These are phyloP conservation scores for Grammomys dolichurus DNA, from an alignment of 2,113 vertebrate species.

Conservation along the genomic window DNA sequence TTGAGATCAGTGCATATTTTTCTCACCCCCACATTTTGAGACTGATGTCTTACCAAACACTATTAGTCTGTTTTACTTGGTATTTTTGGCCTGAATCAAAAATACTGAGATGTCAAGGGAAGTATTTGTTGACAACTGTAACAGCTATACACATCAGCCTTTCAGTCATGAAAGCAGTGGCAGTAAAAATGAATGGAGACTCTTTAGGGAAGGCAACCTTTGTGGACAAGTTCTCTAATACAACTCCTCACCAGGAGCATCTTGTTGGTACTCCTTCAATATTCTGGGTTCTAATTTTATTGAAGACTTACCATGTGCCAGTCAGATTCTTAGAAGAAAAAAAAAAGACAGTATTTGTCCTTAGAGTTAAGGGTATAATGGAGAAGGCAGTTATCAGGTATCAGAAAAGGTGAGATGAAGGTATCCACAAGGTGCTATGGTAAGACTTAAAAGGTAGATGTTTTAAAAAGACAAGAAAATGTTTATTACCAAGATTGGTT, in stretches of 20 bases:
- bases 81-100: not conserved
- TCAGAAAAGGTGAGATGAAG: not conserved
- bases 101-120: conserved; percentile 20
- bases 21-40: not conserved
- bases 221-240: conserved; percentile 6
- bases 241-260: not conserved
- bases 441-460: not conserved
- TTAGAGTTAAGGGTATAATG: conserved; percentile 7
- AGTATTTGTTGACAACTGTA: not conserved
- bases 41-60: not conserved
- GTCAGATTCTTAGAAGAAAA: conserved; percentile 54
- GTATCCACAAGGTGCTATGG: not conserved
- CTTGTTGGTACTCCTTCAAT: conserved; percentile 50
- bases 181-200: not conserved
- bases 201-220: conserved; percentile 25
- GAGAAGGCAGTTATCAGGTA: not conserved
- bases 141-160: not conserved
- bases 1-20: not conserved
- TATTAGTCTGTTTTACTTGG: conserved; percentile 15
- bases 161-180: not conserved
- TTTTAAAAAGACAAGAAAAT: not conserved
- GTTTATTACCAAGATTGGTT: not conserved
- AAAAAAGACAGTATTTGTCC: not conserved
- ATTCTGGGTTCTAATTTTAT: conserved; percentile 60
- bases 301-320: conserved; percentile 35